phyloP scores from a whole-genome alignment of 92 coral and sea anemone genomes.

The Umimayanthus kanabou region DNA sequence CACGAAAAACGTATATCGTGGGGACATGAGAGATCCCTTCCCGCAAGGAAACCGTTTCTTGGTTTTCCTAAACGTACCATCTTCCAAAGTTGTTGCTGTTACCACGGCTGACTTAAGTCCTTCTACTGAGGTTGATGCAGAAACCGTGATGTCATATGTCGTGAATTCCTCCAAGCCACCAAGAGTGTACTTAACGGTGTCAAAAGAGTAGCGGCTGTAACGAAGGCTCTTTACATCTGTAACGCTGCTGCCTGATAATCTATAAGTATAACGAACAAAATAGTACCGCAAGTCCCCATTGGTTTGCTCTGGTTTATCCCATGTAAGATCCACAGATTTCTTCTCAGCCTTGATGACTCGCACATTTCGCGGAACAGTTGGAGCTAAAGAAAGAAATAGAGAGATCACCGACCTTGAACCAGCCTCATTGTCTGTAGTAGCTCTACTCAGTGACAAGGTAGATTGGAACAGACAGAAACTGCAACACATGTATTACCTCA shows the following conservation, averaged over 20 bases:
- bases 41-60: too few relatives aligned
- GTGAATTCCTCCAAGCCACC: neutral
- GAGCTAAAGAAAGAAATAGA: neutral
- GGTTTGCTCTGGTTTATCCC: constrained; percentile 2
- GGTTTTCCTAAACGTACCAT: neutral
- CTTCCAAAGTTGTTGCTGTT: constrained; percentile 18
- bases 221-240: neutral
- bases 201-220: neutral
- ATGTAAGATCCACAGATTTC: neutral
- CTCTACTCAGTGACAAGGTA: too few relatives aligned
- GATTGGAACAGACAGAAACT: too few relatives aligned
- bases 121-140: constrained; percentile 15
- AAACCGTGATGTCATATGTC: neutral
- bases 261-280: neutral
- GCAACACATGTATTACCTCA: too few relatives aligned
- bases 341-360: neutral
- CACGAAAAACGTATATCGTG: too few relatives aligned
- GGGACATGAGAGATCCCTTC: too few relatives aligned
- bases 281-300: constrained; percentile 1
- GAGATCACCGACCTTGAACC: too few relatives aligned
- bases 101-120: neutral
- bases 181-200: neutral
- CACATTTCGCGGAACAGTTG: constrained; percentile 20
- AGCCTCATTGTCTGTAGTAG: too few relatives aligned
- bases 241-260: neutral